These are phyloP conservation scores for Melitaea athalia DNA, from an alignment of 2,888 invertebrate species.

Conservation along the genomic window DNA sequence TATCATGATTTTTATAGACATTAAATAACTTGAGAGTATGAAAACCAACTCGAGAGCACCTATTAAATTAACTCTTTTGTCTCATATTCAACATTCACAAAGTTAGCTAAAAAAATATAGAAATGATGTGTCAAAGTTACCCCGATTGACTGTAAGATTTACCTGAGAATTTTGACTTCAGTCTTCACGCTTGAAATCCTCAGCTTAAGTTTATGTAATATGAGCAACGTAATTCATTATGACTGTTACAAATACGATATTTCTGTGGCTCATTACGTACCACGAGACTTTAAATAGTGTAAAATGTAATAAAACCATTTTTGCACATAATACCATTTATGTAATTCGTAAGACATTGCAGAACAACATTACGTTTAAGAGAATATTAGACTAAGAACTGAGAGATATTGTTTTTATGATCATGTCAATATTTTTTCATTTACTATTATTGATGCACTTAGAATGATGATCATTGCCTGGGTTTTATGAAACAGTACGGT, in stretches of 20 bases:
- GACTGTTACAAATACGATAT: slow-evolving; percentile 17
- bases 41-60: too few relatives aligned
- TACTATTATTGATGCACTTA: neutral
- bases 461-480: too few relatives aligned
- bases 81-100: too few relatives aligned
- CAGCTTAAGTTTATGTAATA: slow-evolving; percentile 25
- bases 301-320: slow-evolving; percentile 20
- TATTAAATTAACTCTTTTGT: too few relatives aligned
- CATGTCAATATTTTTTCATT: neutral
- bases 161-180: slow-evolving; percentile 16
- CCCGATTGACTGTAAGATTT: too few relatives aligned
- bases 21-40: too few relatives aligned
- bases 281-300: slow-evolving; percentile 22
- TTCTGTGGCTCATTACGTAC: slow-evolving; percentile 26
- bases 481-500: too few relatives aligned
- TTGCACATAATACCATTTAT: slow-evolving; percentile 17
- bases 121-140: too few relatives aligned
- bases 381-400: neutral
- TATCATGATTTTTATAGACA: too few relatives aligned
- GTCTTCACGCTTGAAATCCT: slow-evolving; percentile 23
- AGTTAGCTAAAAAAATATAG: too few relatives aligned
- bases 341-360: slow-evolving; percentile 11
- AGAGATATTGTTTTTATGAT: slow-evolving; percentile 1
- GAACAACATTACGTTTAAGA: neutral
- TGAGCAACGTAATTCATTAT: slow-evolving; percentile 28